Evolutionary conservation across 1,140 invertebrate genomes (phyloP), one percentile per base, ranked within the genome.

Genomic region (Drosophila virilis): DNA sequence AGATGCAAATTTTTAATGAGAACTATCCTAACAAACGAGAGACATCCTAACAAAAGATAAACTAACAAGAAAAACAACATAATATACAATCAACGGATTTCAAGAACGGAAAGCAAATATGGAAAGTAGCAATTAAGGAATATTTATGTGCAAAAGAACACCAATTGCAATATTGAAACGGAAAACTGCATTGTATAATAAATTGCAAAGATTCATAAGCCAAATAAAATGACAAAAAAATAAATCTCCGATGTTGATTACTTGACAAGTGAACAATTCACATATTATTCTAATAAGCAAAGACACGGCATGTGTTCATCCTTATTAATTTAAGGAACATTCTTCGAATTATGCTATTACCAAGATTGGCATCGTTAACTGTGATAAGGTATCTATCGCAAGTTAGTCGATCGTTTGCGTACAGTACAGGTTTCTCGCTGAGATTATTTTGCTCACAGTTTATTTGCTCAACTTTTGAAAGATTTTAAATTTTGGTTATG

Each of bases 141-240:
- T 89, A 80, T 88, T 66, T 89, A 89, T 89, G 80, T 77, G 79
- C 68, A 88, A 75, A 57, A 51, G 32, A 79, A 76, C 54, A 68
- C 22, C 54, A 80, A 83, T 46, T 74, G 76, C 79, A 88, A 89
- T 89, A 83, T 74, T 57, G 28, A 61, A 77, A 71, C 50, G 69
- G 61, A 51, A 61, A 77, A 72, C 45, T 66, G 62, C 70, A 83
- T 72, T 88, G 77, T 89, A 77, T 88, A 77, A 68, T 42, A 72
- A 78, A 79, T 71, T 88, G 82, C 79, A 86, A 88, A 88, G 62
- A 83, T 83, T 76, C 86, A 86, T 85, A 77, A 89, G 83, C 83
- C 84, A 88, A 88, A 88, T 88, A 88, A 88, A 88, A 79, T 73
- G 48, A 71, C 33, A 17, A 38, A 74, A 77, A 80, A 65, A 15